These are phyloP conservation scores for Pogonocherus hispidulus DNA, from an alignment of 2,888 invertebrate species.

Conservation along the genomic window DNA sequence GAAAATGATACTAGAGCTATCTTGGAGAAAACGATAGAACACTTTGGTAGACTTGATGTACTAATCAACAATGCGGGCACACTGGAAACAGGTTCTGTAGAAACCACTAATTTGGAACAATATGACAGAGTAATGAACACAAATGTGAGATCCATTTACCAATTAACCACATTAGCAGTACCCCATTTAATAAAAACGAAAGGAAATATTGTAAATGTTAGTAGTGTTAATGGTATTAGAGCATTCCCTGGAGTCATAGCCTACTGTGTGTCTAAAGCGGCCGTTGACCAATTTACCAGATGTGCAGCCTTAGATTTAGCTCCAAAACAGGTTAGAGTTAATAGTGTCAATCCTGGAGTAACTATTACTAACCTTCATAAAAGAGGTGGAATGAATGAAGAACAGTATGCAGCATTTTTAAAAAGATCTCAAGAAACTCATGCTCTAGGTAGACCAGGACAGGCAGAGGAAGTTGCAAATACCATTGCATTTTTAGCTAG, in stretches of 20 bases:
- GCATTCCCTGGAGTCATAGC: conserved; percentile 92
- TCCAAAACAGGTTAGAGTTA: conserved; percentile 86
- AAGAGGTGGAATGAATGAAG: conserved; percentile 86
- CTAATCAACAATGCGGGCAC: conserved; percentile 90
- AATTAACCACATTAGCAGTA: conserved; percentile 88
- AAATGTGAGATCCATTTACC: conserved; percentile 87
- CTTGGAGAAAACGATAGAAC: conserved; percentile 79
- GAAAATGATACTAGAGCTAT: conserved; percentile 82
- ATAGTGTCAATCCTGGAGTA: conserved; percentile 95
- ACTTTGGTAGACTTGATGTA: conserved; percentile 85
- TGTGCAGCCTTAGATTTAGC: conserved; percentile 92
- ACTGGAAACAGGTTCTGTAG: conserved; percentile 78
- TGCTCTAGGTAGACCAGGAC: conserved; percentile 90
- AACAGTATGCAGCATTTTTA: conserved; percentile 86
- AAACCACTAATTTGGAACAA: conserved; percentile 87
- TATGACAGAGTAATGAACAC: conserved; percentile 91
- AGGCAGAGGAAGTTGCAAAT: conserved; percentile 88
- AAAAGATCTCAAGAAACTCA: conserved; percentile 90
- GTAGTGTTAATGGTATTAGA: conserved; percentile 92
- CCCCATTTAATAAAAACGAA: conserved; percentile 87
- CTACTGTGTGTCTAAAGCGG: conserved; percentile 94
- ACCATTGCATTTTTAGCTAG: conserved; percentile 94
- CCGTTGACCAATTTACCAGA: conserved; percentile 94
- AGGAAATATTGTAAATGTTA: conserved; percentile 92
- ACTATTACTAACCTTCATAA: conserved; percentile 90